These are phyloP conservation scores for Scalopus aquaticus DNA, from an alignment of 2,113 vertebrate genomes.

Conservation along the genomic window DNA sequence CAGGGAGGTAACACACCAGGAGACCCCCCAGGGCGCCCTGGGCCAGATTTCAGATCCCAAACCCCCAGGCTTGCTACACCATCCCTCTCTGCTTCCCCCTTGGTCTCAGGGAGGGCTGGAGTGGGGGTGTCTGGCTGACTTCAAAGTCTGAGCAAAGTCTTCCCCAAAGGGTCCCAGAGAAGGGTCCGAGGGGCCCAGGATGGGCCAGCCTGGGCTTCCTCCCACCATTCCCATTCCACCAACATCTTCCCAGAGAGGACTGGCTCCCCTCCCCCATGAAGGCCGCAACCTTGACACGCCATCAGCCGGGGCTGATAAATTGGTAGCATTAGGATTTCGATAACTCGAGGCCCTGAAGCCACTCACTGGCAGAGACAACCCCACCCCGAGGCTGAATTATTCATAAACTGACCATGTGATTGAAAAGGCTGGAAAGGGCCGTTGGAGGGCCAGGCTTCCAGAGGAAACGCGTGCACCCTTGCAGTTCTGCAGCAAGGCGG, in stretches of 20 bases:
- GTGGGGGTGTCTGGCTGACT: background rate
- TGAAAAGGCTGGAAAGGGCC: background rate
- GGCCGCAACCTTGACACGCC: background rate
- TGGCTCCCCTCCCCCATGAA: background rate
- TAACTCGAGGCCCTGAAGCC: constrained; percentile 18
- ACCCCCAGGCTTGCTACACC: background rate
- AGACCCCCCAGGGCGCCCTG: background rate
- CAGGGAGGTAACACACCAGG: background rate
- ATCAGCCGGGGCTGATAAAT: background rate
- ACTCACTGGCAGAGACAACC: background rate
- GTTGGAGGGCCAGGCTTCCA: background rate
- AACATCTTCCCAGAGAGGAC: background rate
- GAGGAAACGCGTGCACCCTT: background rate
- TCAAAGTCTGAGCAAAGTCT: background rate
- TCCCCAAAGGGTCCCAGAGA: background rate
- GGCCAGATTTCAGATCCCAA: background rate
- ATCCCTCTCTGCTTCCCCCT: background rate
- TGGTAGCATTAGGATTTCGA: constrained; percentile 32
- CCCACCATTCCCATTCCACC: background rate
- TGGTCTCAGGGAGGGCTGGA: background rate
- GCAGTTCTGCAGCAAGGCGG: background rate
- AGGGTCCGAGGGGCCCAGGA: background rate
- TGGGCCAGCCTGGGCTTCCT: background rate
- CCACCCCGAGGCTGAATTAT: background rate
- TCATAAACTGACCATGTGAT: background rate